Evolutionary conservation across 2,888 invertebrate species (phyloP).

Genomic region (Drosophila cognata): DNA sequence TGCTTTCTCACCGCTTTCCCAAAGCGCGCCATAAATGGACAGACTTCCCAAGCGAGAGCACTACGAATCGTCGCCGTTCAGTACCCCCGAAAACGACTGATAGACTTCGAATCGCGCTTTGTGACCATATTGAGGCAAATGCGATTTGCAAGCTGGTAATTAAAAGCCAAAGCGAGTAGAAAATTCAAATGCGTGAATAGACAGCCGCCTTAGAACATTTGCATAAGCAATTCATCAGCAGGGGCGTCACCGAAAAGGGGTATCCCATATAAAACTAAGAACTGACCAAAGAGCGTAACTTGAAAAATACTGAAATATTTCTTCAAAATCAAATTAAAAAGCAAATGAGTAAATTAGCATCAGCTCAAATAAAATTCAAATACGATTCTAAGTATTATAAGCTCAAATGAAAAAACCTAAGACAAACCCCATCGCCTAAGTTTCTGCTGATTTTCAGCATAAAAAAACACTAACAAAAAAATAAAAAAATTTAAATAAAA

Average conservation of each 20-base stretch:
- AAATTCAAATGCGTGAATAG: constrained; percentile 44
- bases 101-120: constrained; percentile 54
- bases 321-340: not conserved
- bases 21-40: constrained; percentile 68
- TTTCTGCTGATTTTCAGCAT: constrained; percentile 32
- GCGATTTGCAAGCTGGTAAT: constrained; percentile 73
- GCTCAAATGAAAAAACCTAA: not conserved
- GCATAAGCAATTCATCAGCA: constrained; percentile 61
- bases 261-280: not conserved
- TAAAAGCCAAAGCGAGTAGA: constrained; percentile 68
- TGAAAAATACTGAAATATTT: not conserved
- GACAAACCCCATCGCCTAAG: constrained; percentile 7
- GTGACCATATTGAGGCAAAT: constrained; percentile 75
- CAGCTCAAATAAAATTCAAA: not conserved
- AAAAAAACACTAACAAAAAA: constrained; percentile 27
- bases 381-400: not conserved
- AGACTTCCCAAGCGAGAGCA: constrained; percentile 65
- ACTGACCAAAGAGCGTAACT: not conserved
- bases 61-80: constrained; percentile 20
- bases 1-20: constrained; percentile 78
- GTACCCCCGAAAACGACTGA: constrained; percentile 38
- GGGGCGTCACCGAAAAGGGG: constrained; percentile 19
- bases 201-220: constrained; percentile 63
- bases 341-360: too few relatives aligned
- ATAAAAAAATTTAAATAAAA: constrained; percentile 16